phyloP scores from a whole-genome alignment of 2,797 vertebrate species.

The Cuniculus paca region DNA sequence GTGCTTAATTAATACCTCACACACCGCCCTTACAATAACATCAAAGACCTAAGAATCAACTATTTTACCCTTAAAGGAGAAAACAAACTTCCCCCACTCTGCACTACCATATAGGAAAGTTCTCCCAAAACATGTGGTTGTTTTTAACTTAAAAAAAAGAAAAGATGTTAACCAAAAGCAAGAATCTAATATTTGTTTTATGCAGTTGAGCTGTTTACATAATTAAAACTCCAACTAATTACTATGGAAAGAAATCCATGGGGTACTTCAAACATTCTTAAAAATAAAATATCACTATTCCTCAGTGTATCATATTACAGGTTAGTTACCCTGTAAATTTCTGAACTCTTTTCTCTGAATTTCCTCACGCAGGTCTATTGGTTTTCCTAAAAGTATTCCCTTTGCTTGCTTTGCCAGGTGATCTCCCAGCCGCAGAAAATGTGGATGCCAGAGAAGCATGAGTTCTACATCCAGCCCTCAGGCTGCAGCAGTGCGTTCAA shows the following conservation, averaged over 20 bases:
- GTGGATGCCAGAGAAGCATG: not conserved
- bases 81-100: not conserved
- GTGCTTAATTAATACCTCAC: slow-evolving; percentile 8
- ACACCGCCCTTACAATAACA: not conserved
- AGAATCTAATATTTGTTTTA: slow-evolving; percentile 31
- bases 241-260: not conserved
- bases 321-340: not conserved
- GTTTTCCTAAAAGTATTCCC: not conserved
- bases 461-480: not conserved
- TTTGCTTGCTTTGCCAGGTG: not conserved
- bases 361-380: not conserved
- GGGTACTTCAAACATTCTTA: not conserved
- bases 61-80: not conserved
- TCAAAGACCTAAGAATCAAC: not conserved
- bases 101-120: not conserved
- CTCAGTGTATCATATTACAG: not conserved
- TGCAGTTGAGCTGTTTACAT: not conserved
- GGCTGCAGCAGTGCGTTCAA: not conserved
- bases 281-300: slow-evolving; percentile 9
- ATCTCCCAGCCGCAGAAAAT: not conserved
- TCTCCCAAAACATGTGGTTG: not conserved
- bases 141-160: slow-evolving; percentile 59
- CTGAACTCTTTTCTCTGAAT: not conserved
- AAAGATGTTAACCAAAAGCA: not conserved
- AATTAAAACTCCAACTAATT: slow-evolving; percentile 53